phyloP scores from a whole-genome alignment of 2,888 invertebrate species.

The Pocota personata region DNA sequence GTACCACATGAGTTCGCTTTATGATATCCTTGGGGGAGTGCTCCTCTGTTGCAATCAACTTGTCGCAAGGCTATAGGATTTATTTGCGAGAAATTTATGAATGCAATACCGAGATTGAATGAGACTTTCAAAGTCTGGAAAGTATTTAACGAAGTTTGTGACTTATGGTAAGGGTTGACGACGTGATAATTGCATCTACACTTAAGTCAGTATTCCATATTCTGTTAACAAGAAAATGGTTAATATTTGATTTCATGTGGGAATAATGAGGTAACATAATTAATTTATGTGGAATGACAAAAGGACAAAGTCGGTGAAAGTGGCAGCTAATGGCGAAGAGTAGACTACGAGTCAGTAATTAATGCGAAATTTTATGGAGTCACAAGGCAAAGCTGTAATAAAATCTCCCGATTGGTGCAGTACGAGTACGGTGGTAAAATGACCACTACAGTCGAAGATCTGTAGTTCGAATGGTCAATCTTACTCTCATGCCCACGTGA shows the following conservation, averaged over 20 bases:
- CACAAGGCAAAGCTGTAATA: too few species aligned
- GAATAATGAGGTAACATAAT: background rate
- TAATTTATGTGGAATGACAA: background rate
- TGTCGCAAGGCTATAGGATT: conserved; percentile 10
- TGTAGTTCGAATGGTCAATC: too few species aligned
- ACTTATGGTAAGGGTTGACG: background rate
- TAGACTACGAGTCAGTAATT: too few species aligned
- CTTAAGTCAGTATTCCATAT: background rate
- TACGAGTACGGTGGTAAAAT: too few species aligned
- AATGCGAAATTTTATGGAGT: too few species aligned
- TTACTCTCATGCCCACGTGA: too few species aligned
- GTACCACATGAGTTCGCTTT: background rate
- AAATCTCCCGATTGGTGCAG: too few species aligned
- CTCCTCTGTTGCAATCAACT: conserved; percentile 27
- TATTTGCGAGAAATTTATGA: conserved; percentile 9
- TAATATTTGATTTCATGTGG: too few species aligned
- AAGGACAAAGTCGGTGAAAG: too few species aligned
- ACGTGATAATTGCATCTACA: background rate
- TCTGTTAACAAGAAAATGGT: background rate
- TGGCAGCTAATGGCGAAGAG: too few species aligned
- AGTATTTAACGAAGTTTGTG: conserved; percentile 15
- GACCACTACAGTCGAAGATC: too few species aligned
- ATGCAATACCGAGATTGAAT: conserved; percentile 13
- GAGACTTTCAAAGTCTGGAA: conserved; percentile 23
- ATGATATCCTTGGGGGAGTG: background rate